A percentile compares a stretch with the other conserved stretches of the same genome.
phyloP scores from a whole-genome alignment of 2,113 vertebrate genomes.

The Ranitomeya imitator region DNA sequence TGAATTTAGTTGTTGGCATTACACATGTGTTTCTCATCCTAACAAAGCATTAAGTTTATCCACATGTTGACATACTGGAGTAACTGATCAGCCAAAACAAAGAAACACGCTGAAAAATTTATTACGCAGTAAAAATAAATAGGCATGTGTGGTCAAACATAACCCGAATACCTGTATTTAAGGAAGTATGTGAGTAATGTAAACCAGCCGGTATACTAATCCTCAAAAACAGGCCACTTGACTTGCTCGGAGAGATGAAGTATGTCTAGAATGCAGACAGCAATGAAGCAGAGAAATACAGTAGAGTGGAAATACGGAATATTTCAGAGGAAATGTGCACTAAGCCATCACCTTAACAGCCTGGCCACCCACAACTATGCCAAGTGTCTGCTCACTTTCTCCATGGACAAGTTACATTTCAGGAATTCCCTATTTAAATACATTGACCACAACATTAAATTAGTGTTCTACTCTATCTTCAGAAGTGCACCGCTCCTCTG shows the following conservation, averaged over 20 bases:
- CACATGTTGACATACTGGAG: not conserved
- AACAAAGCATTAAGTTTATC: slow-evolving; percentile 16
- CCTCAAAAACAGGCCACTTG: not conserved
- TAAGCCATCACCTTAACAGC: not conserved
- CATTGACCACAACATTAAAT: too few relatives aligned
- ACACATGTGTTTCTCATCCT: not conserved
- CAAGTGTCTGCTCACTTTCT: not conserved
- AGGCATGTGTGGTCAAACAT: slow-evolving; percentile 44
- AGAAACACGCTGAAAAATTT: slow-evolving; percentile 13
- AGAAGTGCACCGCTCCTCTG: too few relatives aligned
- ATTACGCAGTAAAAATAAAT: slow-evolving; percentile 9
- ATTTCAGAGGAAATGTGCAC: not conserved
- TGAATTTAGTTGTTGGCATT: not conserved
- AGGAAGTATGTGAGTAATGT: slow-evolving; percentile 48
- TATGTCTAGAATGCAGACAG: not conserved
- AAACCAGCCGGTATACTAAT: slow-evolving; percentile 31
- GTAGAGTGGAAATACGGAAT: not conserved
- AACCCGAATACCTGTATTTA: slow-evolving; percentile 1
- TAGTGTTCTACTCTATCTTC: too few relatives aligned
- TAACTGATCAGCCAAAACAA: slow-evolving; percentile 17
- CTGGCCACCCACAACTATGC: not conserved
- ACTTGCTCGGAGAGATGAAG: not conserved
- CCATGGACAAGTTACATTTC: not conserved
- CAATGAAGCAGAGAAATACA: not conserved
- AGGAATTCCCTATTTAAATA: too few relatives aligned